phyloP scores from a whole-genome alignment of 92 coral and sea anemone genomes.

The Bergia puertoricense region DNA sequence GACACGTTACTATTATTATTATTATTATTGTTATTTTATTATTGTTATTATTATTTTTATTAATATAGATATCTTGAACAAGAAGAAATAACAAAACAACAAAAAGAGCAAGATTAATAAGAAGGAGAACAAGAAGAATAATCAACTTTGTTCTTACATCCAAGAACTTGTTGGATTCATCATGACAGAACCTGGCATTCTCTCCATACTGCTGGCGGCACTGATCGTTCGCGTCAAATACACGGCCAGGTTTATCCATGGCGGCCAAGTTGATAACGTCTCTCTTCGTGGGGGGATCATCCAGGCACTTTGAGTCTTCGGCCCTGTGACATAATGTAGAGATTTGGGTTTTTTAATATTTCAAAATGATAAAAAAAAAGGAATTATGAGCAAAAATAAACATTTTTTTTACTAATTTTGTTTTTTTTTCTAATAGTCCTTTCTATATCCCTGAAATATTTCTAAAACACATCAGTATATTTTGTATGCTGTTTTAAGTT shows the following conservation, averaged over 20 bases:
- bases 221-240: slow-evolving; percentile 93
- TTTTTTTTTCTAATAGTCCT: too few relatives aligned
- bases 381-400: not conserved
- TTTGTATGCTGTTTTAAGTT: too few relatives aligned
- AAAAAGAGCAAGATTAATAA: too few relatives aligned
- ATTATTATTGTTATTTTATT: too few relatives aligned
- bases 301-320: slow-evolving; percentile 88
- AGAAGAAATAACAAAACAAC: not conserved
- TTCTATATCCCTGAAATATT: too few relatives aligned
- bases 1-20: too few relatives aligned
- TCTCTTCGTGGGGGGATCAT: slow-evolving; percentile 87
- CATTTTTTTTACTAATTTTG: too few relatives aligned
- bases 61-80: too few relatives aligned
- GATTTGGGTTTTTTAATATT: not conserved
- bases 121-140: not conserved
- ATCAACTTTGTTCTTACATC: slow-evolving; percentile 46
- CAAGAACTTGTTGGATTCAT: slow-evolving; percentile 66
- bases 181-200: slow-evolving; percentile 75
- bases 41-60: too few relatives aligned
- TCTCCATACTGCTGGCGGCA: slow-evolving; percentile 93
- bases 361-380: not conserved
- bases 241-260: slow-evolving; percentile 83
- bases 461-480: too few relatives aligned
- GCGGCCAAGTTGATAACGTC: slow-evolving; percentile 70
- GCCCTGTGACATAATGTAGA: slow-evolving; percentile 50